Conservation (phyloP, 2,888 invertebrate genomes). For the Neria commutata region DNA sequence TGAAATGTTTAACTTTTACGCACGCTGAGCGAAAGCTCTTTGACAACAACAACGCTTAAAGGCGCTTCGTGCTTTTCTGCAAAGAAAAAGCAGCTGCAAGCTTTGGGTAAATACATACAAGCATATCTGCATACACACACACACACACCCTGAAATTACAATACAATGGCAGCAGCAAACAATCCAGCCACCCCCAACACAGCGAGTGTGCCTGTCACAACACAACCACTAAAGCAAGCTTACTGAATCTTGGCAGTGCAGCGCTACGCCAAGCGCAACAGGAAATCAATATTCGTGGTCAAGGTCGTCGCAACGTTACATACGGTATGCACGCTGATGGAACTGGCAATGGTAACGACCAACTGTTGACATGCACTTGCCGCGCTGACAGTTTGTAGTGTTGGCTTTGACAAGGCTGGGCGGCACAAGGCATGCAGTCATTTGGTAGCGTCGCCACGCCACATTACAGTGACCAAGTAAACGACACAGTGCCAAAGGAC, state of each 20-base stretch:
- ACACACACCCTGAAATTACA: neutral
- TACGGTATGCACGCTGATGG: constrained; percentile 6
- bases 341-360: constrained; percentile 19
- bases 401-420: no score
- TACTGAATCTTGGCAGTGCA: no score
- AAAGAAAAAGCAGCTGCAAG: neutral
- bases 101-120: neutral
- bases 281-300: constrained; percentile 60
- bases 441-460: no score
- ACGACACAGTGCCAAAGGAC: no score
- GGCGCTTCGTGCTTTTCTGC: neutral
- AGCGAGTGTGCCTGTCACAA: neutral
- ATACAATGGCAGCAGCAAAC: neutral
- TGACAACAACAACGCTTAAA: constrained; percentile 11
- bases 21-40: constrained; percentile 19
- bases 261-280: constrained; percentile 33
- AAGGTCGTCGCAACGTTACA: constrained; percentile 48
- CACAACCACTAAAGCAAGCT: constrained; percentile 3
- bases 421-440: no score
- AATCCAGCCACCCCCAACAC: neutral
- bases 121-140: neutral
- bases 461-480: no score
- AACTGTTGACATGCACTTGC: constrained; percentile 1
- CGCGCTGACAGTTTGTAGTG: neutral
- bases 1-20: no score